Conservation (phyloP, 2,113 vertebrate species). For the Ranitomeya imitator region DNA sequence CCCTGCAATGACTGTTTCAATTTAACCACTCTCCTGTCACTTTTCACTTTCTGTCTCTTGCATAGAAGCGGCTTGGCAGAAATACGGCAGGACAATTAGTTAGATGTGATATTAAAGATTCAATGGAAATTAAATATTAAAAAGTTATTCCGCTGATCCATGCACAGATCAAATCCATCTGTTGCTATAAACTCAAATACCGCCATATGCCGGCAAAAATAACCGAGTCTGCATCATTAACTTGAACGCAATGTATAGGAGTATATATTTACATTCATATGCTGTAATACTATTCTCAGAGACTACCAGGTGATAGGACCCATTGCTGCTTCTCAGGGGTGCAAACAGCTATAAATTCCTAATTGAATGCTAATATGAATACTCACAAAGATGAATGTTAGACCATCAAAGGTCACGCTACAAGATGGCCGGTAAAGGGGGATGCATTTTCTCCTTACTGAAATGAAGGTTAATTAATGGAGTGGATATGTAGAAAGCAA, state of each 20-base stretch:
- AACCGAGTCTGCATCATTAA: slow-evolving; percentile 39
- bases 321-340: background rate
- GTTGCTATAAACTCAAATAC: slow-evolving; percentile 56
- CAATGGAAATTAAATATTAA: slow-evolving; percentile 60
- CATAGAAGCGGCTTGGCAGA: slow-evolving; percentile 55
- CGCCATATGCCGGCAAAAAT: slow-evolving; percentile 47
- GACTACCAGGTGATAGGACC: background rate
- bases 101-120: slow-evolving; percentile 59
- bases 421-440: background rate
- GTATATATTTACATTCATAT: slow-evolving; percentile 21
- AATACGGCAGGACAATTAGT: slow-evolving; percentile 58
- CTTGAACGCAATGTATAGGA: slow-evolving; percentile 17
- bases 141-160: slow-evolving; percentile 59
- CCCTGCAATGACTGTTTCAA: slow-evolving; percentile 58
- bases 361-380: slow-evolving; percentile 13
- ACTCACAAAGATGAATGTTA: background rate
- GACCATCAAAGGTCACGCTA: background rate
- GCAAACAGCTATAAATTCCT: slow-evolving; percentile 19
- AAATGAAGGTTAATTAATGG: background rate
- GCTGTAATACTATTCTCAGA: background rate
- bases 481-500: background rate
- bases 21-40: slow-evolving; percentile 59
- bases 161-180: slow-evolving; percentile 57
- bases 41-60: slow-evolving; percentile 56
- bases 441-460: background rate